Conservation (phyloP, 2,888 invertebrate genomes). For the Clivina fossor region DNA sequence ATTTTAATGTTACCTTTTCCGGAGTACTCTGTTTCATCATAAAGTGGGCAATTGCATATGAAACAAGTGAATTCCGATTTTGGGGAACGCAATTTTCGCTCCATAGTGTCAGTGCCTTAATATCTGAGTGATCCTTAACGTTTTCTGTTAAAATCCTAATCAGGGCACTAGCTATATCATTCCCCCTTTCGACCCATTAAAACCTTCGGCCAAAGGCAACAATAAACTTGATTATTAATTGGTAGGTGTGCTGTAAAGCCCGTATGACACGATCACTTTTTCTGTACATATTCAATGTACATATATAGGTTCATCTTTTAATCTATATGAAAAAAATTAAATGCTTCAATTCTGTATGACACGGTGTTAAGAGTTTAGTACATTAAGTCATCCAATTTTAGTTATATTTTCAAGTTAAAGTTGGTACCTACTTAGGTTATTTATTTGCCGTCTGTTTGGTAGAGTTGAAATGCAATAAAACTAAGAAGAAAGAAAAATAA, state of each 20-base stretch:
- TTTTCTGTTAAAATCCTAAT: constrained; percentile 40
- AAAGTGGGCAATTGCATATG: constrained; percentile 35
- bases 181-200: constrained; percentile 41
- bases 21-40: constrained; percentile 29
- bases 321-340: too few species aligned
- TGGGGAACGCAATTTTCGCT: constrained; percentile 39
- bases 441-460: too few species aligned
- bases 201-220: constrained; percentile 39
- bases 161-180: constrained; percentile 41
- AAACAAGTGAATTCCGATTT: constrained; percentile 37
- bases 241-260: background rate
- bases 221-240: background rate
- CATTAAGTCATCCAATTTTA: too few species aligned
- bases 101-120: constrained; percentile 37
- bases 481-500: too few species aligned
- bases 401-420: too few species aligned
- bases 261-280: too few species aligned
- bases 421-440: too few species aligned
- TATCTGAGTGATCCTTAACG: constrained; percentile 36
- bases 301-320: too few species aligned
- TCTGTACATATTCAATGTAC: too few species aligned
- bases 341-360: too few species aligned
- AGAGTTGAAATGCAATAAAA: too few species aligned
- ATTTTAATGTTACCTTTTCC: constrained; percentile 38
- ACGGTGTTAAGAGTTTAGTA: too few species aligned